phyloP scores from a whole-genome alignment of 53 echinoderm and acorn worm species.

The Echinarachnius parma region DNA sequence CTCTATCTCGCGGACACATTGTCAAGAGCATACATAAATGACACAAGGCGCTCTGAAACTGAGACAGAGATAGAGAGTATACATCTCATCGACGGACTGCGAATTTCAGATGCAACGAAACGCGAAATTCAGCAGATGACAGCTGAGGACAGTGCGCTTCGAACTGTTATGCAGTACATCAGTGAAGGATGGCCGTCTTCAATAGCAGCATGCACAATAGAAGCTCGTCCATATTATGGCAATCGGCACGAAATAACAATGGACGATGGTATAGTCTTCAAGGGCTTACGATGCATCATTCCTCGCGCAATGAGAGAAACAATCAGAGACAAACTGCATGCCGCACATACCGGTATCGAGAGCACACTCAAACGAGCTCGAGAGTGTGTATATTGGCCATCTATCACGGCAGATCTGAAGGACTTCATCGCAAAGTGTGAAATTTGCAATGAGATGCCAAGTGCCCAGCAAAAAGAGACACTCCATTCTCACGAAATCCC shows the following conservation, averaged over 20 bases:
- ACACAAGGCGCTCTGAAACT: slow-evolving; percentile 4
- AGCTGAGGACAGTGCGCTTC: not conserved
- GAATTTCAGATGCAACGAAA: slow-evolving; percentile 14
- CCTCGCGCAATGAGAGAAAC: slow-evolving; percentile 3
- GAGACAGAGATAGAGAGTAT: slow-evolving; percentile 23
- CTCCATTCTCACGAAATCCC: slow-evolving; percentile 45
- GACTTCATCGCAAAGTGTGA: slow-evolving; percentile 52
- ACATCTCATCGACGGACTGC: slow-evolving; percentile 16
- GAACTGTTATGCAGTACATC: slow-evolving; percentile 44
- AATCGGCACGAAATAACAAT: not conserved
- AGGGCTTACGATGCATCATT: not conserved
- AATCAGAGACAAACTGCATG: slow-evolving; percentile 57
- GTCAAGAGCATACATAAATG: slow-evolving; percentile 17
- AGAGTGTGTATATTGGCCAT: slow-evolving; percentile 62
- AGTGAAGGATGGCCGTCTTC: slow-evolving; percentile 4
- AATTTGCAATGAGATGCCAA: slow-evolving; percentile 36
- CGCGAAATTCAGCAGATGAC: not conserved
- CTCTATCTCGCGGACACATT: slow-evolving; percentile 55
- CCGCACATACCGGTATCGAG: slow-evolving; percentile 54
- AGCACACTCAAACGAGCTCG: slow-evolving; percentile 55
- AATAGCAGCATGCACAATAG: not conserved
- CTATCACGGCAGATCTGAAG: slow-evolving; percentile 43
- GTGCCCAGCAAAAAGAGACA: slow-evolving; percentile 48
- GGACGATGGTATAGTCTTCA: not conserved
- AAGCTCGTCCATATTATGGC: not conserved